Evolutionary conservation across 2,113 vertebrate species (phyloP), one percentile per base, ranked within the genome.

Genomic region (Melanotaenia duboulayi): DNA sequence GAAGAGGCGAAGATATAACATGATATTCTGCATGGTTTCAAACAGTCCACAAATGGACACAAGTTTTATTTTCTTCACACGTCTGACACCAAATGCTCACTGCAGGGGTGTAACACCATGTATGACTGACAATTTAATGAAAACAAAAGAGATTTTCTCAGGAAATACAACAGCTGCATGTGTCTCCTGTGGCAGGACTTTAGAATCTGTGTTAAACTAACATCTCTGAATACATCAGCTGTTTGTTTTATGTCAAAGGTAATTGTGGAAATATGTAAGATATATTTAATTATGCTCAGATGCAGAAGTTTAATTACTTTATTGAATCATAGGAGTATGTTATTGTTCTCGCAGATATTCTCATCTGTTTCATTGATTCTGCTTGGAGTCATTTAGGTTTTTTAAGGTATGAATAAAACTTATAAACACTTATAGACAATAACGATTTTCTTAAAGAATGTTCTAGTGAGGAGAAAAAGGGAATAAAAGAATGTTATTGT

Each of bases 1-100:
- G 46, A 11, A 56, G 65, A 78, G 37, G 71, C 50, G 78, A 74
- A 74, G 6, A 75, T 71, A 25, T 56, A 58, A 28, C 50, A 40
- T 35, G 48, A 58, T 8, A 11, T 24, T 23, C 40, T 22, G 19
- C 40, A 51, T 17, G 1, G 65, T 37, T 50, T 50, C 2, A 25
- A 20, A 17, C 22, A 37, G 17, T 58, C 25, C n/a, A 46, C 42
- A n/a, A n/a, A n/a, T 17, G 60, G 37, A 4, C 62, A 32, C 23
- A 16, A 3, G 19, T 58, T n/a, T 54, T 12, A 19, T 56, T 76
- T 50, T 46, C 22, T 60, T 39, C 46, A 32, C 11, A 7, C 60
- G 52, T 44, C 19, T 46, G 17, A 32, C 32, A 61, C 63, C 39
- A 11, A 52, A 12, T 46, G 28, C 17, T 54, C 1, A 16, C 16